Evolutionary conservation across 2,113 vertebrate genomes (phyloP), one percentile per base, ranked within the genome.

Genomic region (Xiphophorus couchianus): DNA sequence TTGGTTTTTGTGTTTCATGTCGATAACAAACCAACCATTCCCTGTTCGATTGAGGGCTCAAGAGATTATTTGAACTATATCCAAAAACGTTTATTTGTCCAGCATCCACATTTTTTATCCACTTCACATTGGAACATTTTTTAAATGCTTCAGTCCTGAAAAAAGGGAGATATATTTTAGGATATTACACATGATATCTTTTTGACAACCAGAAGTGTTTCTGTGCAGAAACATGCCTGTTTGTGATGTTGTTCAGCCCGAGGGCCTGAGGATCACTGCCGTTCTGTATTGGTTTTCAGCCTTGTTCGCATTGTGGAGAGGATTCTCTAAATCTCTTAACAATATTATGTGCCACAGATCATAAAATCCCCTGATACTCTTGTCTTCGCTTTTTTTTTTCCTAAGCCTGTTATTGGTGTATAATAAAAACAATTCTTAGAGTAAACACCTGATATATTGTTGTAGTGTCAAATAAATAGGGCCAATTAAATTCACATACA

Each of bases 281-380:
- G 15, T 54, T 33, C 5, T 64, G 62, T 51, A n/a, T 51, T 51
- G n/a, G 63, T 66, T 19, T 58, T 28, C 69, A 71, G 31, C 54
- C 33, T 39, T 11, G 51, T 58, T 17, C 22, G 37, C n/a, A 58
- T 11, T n/a, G 5, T 44, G 37, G 22, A 67, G 37, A 67, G 35
- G 64, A 66, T 60, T 66, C 25, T 35, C 48, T 66, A 74, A 74
- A 66, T 74, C 54, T 58, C 58, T 74, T 60, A 66, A 74, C 65
- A n/a, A 58, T 33, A 73, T 33, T 74, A 54, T 48, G 31, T 27
- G 27, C 48, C 31, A n/a, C 14, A 66, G 58, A 62, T 72, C 60
- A 62, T 62, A 72, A 62, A 29, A 62, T 44, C 70, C 60, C n/a
- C 15, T 30, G 25, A 19, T n/a, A 25, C 44, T 74, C n/a, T 33